Base-by-base conservation (phyloP, 2,113 vertebrate species). In the Erythrocercus mccallii region DNA sequence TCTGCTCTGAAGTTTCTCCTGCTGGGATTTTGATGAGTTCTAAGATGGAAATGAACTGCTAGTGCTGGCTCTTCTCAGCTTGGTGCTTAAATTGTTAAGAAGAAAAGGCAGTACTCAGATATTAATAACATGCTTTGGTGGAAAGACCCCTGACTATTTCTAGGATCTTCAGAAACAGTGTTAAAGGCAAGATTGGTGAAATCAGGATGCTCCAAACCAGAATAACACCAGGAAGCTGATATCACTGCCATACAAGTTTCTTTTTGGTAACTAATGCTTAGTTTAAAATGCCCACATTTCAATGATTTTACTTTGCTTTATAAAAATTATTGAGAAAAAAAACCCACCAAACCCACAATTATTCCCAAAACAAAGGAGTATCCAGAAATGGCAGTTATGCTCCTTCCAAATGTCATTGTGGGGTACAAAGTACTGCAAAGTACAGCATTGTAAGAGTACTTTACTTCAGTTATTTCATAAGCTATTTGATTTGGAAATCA, bases 381-480 rank as follows among this genome's bases (percentile, higher is more conserved):
- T 93, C 57, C 81, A 97, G 69, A 94, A 93, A 86, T 15, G 9
- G 30, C 42, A 88, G 77, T 95, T 86, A 81, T 72, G 18, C 21
- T 95, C 45, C 69, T 61, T 97, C 73, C 60, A 91, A 69, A 66
- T 95, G 93, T 96, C 51, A 88, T 76, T 85, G 68, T 90, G 44
- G 78, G 76, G 38, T 61, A 45, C 70, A 94, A 97, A 96, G 69
- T 86, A 92, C 65, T 81, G 83, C 38, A 40, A 40, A 40, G 38
- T 40, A 40, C 13, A 86, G 44, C 65, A 95, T 86, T 97, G 57
- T 69, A 95, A 92, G 57, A 81, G 53, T 45, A 47, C 80, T 96
- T 96, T 91, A 84, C 94, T 93, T 95, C 44, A 48, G 82, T 95
- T 96, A 81, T 87, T 97, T 97, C 96, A 91, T 96, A 97, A 97